phyloP scores from a whole-genome alignment of 92 coral and sea anemone species.

The Umimayanthus kanabou region DNA sequence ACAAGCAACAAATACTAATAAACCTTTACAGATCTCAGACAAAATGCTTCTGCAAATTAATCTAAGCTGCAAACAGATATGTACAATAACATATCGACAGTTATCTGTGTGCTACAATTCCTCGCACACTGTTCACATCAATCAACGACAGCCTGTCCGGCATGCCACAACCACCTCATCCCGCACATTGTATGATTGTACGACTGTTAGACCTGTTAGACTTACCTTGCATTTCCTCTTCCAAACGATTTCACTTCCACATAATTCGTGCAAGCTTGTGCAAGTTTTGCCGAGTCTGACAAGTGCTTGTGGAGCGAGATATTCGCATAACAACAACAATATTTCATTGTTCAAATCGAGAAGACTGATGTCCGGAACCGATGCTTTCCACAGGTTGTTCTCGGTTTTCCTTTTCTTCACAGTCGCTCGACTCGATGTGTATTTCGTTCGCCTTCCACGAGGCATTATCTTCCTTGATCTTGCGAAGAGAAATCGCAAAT shows the following conservation, averaged over 20 bases:
- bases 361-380: neutral
- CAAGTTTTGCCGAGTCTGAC: constrained; percentile 31
- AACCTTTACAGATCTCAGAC: neutral
- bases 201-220: neutral
- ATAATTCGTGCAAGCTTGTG: constrained; percentile 10
- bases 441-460: constrained; percentile 2
- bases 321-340: constrained; percentile 37
- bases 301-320: constrained; percentile 24
- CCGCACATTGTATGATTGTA: too few relatives aligned
- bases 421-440: neutral
- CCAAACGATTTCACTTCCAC: constrained; percentile 38
- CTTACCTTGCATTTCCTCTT: constrained; percentile 38
- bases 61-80: neutral
- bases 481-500: neutral
- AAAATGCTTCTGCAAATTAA: neutral
- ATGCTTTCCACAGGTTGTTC: neutral
- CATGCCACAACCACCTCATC: neutral
- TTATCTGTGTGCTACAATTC: neutral
- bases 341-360: constrained; percentile 31
- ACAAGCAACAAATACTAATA: neutral
- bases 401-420: constrained; percentile 24
- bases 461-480: neutral
- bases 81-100: neutral
- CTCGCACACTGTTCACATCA: neutral
- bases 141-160: neutral